A percentile compares a stretch with the other conserved stretches of the same genome.
phyloP scores from a whole-genome alignment of 2,888 invertebrate genomes.

The Pseudolycoriella hygida region DNA sequence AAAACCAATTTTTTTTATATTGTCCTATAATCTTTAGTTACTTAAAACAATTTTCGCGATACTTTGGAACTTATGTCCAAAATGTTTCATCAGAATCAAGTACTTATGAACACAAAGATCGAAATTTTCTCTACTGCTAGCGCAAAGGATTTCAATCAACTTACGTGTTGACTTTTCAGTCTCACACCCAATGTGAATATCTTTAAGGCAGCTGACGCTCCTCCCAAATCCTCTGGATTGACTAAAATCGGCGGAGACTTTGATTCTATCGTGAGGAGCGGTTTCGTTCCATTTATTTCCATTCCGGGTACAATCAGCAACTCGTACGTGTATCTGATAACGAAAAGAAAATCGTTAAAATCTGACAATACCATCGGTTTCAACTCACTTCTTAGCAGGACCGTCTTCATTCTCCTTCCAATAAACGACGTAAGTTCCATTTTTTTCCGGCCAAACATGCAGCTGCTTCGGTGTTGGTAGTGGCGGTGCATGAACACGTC shows the following conservation, averaged over 20 bases:
- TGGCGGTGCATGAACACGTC: slow-evolving; percentile 34
- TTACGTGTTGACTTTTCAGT: slow-evolving; percentile 32
- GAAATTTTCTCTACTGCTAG: too few species aligned
- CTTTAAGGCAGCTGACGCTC: slow-evolving; percentile 30
- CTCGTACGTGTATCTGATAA: slow-evolving; percentile 39
- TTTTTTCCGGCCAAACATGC: slow-evolving; percentile 36
- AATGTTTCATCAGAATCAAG: too few species aligned
- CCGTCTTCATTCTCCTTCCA: slow-evolving; percentile 36
- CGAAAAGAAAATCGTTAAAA: not conserved
- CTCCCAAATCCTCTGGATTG: slow-evolving; percentile 22
- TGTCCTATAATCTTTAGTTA: too few species aligned
- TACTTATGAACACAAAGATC: too few species aligned
- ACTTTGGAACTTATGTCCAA: too few species aligned
- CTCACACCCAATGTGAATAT: slow-evolving; percentile 47
- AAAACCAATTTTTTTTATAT: too few species aligned
- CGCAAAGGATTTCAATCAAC: not conserved
- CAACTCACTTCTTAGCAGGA: not conserved
- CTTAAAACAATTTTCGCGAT: too few species aligned
- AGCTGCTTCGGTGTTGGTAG: slow-evolving; percentile 46
- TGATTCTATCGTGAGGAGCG: slow-evolving; percentile 18
- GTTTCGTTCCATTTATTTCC: slow-evolving; percentile 23
- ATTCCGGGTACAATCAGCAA: slow-evolving; percentile 41
- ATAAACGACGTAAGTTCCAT: slow-evolving; percentile 43
- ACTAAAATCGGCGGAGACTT: slow-evolving; percentile 30
- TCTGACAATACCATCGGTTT: not conserved